These are phyloP conservation scores for Ictalurus punctatus DNA, from an alignment of 2,113 vertebrate genomes.

Conservation along the genomic window DNA sequence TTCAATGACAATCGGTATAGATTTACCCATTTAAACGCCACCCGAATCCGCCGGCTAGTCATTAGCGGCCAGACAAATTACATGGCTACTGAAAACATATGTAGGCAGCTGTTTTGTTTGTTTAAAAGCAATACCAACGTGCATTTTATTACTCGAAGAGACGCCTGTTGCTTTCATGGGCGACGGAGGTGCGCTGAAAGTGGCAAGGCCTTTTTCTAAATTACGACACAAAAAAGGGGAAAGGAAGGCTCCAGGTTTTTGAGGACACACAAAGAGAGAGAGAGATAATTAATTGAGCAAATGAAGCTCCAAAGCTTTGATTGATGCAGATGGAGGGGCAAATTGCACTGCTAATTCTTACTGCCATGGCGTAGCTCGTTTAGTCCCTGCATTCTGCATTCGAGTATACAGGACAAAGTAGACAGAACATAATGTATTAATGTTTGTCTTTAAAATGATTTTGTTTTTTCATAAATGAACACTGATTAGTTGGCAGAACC, in stretches of 20 bases:
- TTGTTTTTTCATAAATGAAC: neutral
- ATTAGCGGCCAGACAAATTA: slow-evolving; percentile 57
- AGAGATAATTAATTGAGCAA: slow-evolving; percentile 51
- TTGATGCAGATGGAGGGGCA: slow-evolving; percentile 48
- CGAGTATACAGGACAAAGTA: neutral
- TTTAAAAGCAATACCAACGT: slow-evolving; percentile 37
- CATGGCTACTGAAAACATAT: slow-evolving; percentile 58
- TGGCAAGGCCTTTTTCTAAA: slow-evolving; percentile 21
- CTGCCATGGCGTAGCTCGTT: neutral
- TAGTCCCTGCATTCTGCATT: slow-evolving; percentile 1
- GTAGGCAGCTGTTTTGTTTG: slow-evolving; percentile 46
- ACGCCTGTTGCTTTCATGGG: slow-evolving; percentile 53
- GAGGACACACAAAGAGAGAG: slow-evolving; percentile 37
- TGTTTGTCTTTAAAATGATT: neutral
- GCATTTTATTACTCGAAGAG: slow-evolving; percentile 40
- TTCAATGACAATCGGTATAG: slow-evolving; percentile 63
- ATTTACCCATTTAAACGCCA: slow-evolving; percentile 42
- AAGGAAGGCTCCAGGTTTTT: slow-evolving; percentile 35
- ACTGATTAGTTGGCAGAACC: neutral
- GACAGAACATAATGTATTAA: neutral
- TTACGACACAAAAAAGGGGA: slow-evolving; percentile 26
- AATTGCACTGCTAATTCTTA: slow-evolving; percentile 35
- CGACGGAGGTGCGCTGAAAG: slow-evolving; percentile 6
- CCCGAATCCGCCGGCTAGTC: slow-evolving; percentile 58
- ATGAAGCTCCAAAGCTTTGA: slow-evolving; percentile 37